phyloP scores from a whole-genome alignment of 2,113 vertebrate genomes.

The Epinephelus moara region DNA sequence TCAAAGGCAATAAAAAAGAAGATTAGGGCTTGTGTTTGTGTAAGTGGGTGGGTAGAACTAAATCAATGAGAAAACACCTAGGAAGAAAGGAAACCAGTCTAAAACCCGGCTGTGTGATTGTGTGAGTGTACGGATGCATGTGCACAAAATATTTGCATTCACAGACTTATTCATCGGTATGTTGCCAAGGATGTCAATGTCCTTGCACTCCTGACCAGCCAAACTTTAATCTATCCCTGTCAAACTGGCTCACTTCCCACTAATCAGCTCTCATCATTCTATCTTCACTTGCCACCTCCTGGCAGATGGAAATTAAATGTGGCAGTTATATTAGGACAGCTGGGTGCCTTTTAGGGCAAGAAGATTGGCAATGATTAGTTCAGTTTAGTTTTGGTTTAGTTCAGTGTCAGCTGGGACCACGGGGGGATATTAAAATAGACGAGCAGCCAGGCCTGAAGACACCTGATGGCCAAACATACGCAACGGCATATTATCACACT shows the following conservation, averaged over 20 bases:
- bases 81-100: background rate
- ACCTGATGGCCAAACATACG: conserved; percentile 25
- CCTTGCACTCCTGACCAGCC: conserved; percentile 49
- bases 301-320: conserved; percentile 67
- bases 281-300: conserved; percentile 52
- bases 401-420: conserved; percentile 35
- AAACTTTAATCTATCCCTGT: conserved; percentile 57
- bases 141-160: conserved; percentile 1
- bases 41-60: background rate
- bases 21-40: conserved; percentile 34
- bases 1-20: conserved; percentile 24
- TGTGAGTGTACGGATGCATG: background rate
- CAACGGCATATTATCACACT: background rate
- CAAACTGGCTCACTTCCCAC: conserved; percentile 54
- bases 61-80: conserved; percentile 11
- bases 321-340: conserved; percentile 67
- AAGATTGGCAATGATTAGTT: conserved; percentile 68
- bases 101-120: background rate
- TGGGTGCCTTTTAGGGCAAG: conserved; percentile 51
- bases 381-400: conserved; percentile 51
- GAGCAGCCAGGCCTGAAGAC: conserved; percentile 30
- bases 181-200: conserved; percentile 19
- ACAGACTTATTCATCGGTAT: background rate
- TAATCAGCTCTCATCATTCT: conserved; percentile 63
- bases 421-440: conserved; percentile 31